Conservation (phyloP, 2,888 invertebrate genomes). For the Aphrophora alni region DNA sequence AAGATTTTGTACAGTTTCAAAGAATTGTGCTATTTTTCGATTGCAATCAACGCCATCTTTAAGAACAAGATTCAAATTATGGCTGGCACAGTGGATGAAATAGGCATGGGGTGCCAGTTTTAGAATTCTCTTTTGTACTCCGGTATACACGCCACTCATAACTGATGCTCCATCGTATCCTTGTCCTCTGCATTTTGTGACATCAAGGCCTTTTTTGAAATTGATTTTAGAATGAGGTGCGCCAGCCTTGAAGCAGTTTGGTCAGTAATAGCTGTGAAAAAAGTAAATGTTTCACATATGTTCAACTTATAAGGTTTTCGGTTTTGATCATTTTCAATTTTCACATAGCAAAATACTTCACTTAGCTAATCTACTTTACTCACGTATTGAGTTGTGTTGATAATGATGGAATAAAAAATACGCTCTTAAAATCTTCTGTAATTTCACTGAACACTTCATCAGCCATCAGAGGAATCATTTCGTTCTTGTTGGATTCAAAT, state of each 20-base stretch:
- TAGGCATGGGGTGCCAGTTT: neutral
- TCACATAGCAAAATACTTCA: too few species aligned
- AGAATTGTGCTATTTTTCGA: too few species aligned
- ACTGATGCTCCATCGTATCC: neutral
- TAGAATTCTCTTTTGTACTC: neutral
- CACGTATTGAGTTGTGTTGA: too few species aligned
- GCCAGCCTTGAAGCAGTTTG: neutral
- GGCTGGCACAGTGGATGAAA: too few species aligned
- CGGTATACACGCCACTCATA: neutral
- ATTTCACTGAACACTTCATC: conserved; percentile 10
- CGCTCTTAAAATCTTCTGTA: neutral
- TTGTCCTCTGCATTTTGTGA: neutral
- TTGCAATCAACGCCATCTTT: too few species aligned
- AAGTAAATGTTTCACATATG: neutral
- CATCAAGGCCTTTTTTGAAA: too few species aligned
- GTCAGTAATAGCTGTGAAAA: neutral
- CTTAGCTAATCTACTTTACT: too few species aligned
- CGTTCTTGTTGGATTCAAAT: neutral
- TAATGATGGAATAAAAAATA: too few species aligned
- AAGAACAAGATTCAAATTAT: neutral
- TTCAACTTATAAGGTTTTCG: neutral
- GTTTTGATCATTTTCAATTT: neutral
- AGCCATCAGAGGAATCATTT: conserved; percentile 7
- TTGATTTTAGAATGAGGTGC: neutral
- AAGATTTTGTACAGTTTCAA: too few species aligned